A percentile compares a stretch with the other conserved stretches of the same genome.
Conservation (phyloP, 2,113 vertebrate genomes). For the Columba janthina region DNA sequence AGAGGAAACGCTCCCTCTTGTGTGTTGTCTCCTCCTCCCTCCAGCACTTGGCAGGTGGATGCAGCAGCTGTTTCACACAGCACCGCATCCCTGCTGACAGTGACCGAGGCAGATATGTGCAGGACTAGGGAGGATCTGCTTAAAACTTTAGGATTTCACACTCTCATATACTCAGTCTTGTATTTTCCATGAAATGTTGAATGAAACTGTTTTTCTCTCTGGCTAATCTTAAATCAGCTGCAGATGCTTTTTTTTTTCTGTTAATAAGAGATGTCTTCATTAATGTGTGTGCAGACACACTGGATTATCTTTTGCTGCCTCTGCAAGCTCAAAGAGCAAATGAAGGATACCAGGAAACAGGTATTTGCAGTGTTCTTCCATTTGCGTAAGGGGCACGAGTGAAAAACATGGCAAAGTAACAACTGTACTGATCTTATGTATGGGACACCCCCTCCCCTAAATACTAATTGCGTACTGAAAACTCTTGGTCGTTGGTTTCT, state of each 20-base stretch:
- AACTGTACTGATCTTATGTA: not conserved
- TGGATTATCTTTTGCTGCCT: not conserved
- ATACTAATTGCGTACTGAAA: not conserved
- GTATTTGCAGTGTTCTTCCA: not conserved
- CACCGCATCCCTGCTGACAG: not conserved
- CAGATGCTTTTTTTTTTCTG: not conserved
- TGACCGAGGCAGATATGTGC: not conserved
- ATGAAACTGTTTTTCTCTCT: not conserved
- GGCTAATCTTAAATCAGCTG: not conserved
- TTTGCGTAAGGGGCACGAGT: not conserved
- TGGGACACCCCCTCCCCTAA: not conserved
- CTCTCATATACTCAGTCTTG: not conserved
- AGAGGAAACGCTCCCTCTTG: slow-evolving; percentile 70
- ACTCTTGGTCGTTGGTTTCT: not conserved
- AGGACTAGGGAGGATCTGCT: not conserved
- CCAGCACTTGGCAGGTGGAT: not conserved
- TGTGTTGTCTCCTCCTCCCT: slow-evolving; percentile 66
- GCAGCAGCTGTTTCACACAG: slow-evolving; percentile 2
- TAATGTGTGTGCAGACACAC: not conserved
- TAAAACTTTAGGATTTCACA: not conserved
- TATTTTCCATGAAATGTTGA: not conserved
- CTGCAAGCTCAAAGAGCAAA: not conserved
- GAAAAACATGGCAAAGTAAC: not conserved
- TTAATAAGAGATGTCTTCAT: not conserved
- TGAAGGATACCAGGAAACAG: not conserved